Base-by-base conservation (phyloP, 2,888 invertebrate species). In the Mantis religiosa region DNA sequence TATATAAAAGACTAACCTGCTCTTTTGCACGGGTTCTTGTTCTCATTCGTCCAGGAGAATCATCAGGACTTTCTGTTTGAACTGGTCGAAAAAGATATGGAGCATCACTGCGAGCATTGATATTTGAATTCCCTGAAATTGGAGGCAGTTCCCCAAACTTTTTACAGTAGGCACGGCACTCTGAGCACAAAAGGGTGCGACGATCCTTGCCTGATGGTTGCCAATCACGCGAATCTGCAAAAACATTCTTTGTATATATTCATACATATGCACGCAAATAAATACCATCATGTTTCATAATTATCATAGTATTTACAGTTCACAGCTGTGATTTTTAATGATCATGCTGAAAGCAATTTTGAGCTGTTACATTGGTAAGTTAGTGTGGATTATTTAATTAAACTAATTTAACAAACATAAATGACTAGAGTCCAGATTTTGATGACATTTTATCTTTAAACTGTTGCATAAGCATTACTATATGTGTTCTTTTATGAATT, bases 21-120 rank as follows among this genome's bases (percentile, higher is more conserved):
- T 97, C 96, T 94, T 97, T 97, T 88, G 96, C 95, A 91, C 92
- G 90, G 6, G 92, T 92, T 92, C 98, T 95, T 90, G 98, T 98
- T 93, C 98, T 95, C 97, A 98, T 97, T 93, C 98, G 96, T 93
- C 97, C 97, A 88, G 98, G 98, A 92, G 93, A 92, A 88, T 92
- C 90, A 41, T 90, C 90, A 9, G 89, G 85, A 15, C 87, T 84
- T 34, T 93, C 93, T 91, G 93, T 93, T 90, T 94, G 94, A 89
- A 94, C 94, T 90, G 94, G 94, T 91, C 94, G 93, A 92, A 94
- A 94, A 89, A 94, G 92, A 91, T 94, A 94, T 6, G 93, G 92
- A 88, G 92, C 91, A 88, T 92, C 92, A 87, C 91, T 91, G 88
- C 91, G 90, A 84, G 91, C 91, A 89, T 82, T 90, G 87, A 89